These are phyloP conservation scores for Rutilus rutilus DNA, from an alignment of 2,113 vertebrate species.

Conservation along the genomic window DNA sequence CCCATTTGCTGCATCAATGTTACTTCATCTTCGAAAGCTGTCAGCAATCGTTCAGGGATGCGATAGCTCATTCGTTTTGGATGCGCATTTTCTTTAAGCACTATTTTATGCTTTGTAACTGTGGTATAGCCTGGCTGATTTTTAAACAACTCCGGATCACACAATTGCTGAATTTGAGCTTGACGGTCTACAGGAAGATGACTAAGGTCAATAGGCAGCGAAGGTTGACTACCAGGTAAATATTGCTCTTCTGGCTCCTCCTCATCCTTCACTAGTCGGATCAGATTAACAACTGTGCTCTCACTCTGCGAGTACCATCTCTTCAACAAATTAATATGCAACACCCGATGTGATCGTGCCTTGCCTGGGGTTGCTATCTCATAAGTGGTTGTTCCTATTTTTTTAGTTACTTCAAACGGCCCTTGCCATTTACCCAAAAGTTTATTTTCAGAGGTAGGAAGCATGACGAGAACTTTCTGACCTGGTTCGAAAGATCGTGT, in stretches of 20 bases:
- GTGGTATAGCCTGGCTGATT: background rate
- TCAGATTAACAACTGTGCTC: background rate
- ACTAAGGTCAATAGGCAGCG: too few relatives aligned
- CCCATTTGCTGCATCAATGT: background rate
- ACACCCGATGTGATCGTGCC: background rate
- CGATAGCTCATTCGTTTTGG: background rate
- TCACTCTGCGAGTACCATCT: background rate
- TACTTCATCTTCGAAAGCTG: background rate
- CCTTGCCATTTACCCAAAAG: constrained; percentile 21
- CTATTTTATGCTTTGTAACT: background rate
- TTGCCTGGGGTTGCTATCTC: background rate
- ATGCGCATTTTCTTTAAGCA: background rate
- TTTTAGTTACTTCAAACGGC: background rate
- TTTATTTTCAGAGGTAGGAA: background rate
- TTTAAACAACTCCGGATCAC: background rate
- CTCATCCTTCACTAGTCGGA: background rate
- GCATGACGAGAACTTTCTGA: constrained; percentile 4
- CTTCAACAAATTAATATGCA: background rate
- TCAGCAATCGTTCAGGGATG: background rate
- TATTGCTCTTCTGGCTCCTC: too few relatives aligned
- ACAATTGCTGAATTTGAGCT: background rate
- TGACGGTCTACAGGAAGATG: too few relatives aligned
- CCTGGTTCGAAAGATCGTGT: background rate
- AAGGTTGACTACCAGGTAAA: too few relatives aligned
- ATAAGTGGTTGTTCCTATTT: background rate